Evolutionary conservation across 2,797 vertebrate genomes (phyloP), one percentile per base, ranked within the genome.

Genomic region (Siniperca obscura): DNA sequence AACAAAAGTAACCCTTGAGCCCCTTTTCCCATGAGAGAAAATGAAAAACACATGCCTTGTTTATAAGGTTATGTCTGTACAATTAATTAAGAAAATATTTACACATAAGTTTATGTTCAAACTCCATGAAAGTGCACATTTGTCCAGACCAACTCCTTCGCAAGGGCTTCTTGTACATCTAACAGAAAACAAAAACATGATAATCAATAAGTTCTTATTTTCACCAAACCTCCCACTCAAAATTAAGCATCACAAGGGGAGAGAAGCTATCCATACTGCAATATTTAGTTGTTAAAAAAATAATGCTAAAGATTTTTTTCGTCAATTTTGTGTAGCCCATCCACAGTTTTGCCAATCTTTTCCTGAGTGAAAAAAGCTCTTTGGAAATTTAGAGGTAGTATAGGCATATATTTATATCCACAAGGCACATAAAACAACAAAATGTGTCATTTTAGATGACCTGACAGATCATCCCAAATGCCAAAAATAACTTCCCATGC

Each of bases 401-500:
- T 2, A 21, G 30, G 4, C 17, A 34, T 1, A 71, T 25, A 71
- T 68, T 30, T 73, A 27, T 44, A 52, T 60, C 61, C 21, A 14
- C 14, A 46, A 11, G 2, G n/a, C 44, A 84, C 27, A 84, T 72
- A 82, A 34, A 69, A 86, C 25, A 79, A 36, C 44, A 25, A 27
- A 42, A 67, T 30, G 34, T 70, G 34, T 64, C 36, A 53, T 48
- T 36, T 78, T 44, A 82, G 13, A 50, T 70, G 40, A 75, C 34
- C 11, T 27, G n/a, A 82, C 30, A 40, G 25, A 85, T 67, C 22
- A 72, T 52, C 59, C 44, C 21, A 40, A 75, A 82, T 5, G 40
- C 66, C 76, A 80, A 78, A 25, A 82, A 82, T 40, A 81, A 25
- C 61, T 50, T 77, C 78, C 84, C 76, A 72, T 68, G 59, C 67